Percentiles rank a stretch among this genome's conserved stretches.
phyloP scores from a whole-genome alignment of 2,888 invertebrate genomes.

The Polia nebulosa region DNA sequence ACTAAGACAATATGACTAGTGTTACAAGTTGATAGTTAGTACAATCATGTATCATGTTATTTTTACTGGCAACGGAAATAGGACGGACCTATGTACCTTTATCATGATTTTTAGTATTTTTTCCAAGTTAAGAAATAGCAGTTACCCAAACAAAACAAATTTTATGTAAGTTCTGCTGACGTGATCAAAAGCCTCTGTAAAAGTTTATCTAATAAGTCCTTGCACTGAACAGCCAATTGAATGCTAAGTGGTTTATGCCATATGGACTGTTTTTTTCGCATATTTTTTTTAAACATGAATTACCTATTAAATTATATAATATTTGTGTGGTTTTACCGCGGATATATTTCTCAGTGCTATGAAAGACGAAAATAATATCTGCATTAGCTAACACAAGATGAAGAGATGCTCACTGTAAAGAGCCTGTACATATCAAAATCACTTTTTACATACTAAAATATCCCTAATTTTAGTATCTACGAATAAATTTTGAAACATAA shows the following conservation, averaged over 20 bases:
- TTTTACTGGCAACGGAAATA: slow-evolving; percentile 41
- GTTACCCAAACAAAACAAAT: neutral
- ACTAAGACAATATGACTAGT: slow-evolving; percentile 51
- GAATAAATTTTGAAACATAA: slow-evolving; percentile 23
- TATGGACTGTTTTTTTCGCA: neutral
- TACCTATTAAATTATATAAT: slow-evolving; percentile 4
- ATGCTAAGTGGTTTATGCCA: neutral
- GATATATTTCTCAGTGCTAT: slow-evolving; percentile 13
- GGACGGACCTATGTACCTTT: slow-evolving; percentile 47
- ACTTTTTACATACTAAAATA: slow-evolving; percentile 25
- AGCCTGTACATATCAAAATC: slow-evolving; percentile 18
- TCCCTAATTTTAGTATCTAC: slow-evolving; percentile 18
- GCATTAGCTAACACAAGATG: neutral
- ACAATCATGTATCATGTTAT: slow-evolving; percentile 33
- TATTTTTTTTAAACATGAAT: neutral
- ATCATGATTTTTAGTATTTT: slow-evolving; percentile 14
- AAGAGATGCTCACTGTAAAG: neutral
- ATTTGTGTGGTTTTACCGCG: slow-evolving; percentile 23
- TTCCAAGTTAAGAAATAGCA: neutral
- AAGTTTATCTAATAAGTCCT: slow-evolving; percentile 1
- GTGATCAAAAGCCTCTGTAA: slow-evolving; percentile 1
- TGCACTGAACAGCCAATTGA: neutral
- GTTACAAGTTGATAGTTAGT: slow-evolving; percentile 27
- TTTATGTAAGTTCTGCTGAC: neutral
- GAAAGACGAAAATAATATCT: slow-evolving; percentile 1